Conservation (phyloP, 2,888 invertebrate species). For the Drosophila paramelanica region DNA sequence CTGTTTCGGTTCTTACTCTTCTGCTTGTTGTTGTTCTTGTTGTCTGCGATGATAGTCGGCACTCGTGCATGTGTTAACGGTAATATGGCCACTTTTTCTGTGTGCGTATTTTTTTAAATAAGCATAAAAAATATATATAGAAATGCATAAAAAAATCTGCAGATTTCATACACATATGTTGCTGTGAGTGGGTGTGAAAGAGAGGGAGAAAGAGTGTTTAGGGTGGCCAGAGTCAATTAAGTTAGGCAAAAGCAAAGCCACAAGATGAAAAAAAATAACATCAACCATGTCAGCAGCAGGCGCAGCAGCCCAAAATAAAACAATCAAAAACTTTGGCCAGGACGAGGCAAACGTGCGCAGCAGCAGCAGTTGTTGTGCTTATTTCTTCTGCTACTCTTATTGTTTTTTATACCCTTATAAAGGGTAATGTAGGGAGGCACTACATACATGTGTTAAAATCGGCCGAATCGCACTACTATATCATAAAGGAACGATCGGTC, state of each 20-base stretch:
- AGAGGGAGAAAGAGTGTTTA: neutral
- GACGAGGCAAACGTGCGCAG: slow-evolving; percentile 30
- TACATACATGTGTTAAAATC: too few relatives aligned
- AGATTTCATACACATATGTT: slow-evolving; percentile 1
- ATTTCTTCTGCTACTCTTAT: neutral
- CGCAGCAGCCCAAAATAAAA: slow-evolving; percentile 40
- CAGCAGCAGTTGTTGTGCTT: slow-evolving; percentile 17
- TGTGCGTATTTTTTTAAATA: slow-evolving; percentile 50
- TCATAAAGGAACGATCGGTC: neutral
- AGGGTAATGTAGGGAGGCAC: neutral
- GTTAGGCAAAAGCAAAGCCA: slow-evolving; percentile 21
- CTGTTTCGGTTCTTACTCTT: slow-evolving; percentile 15
- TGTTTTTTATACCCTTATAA: neutral
- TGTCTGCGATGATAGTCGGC: slow-evolving; percentile 48
- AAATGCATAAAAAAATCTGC: slow-evolving; percentile 25
- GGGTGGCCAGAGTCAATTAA: slow-evolving; percentile 29
- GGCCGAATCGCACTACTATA: neutral
- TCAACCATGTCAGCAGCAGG: slow-evolving; percentile 38
- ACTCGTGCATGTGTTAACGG: slow-evolving; percentile 38
- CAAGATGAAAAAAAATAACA: slow-evolving; percentile 1
- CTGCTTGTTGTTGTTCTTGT: slow-evolving; percentile 11
- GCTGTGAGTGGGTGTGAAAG: neutral
- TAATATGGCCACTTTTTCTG: slow-evolving; percentile 47
- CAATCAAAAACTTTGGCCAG: slow-evolving; percentile 18
- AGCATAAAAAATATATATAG: slow-evolving; percentile 34